Evolutionary conservation across 2,888 invertebrate genomes (phyloP).

Genomic region (Rhynchonema sp.): DNA sequence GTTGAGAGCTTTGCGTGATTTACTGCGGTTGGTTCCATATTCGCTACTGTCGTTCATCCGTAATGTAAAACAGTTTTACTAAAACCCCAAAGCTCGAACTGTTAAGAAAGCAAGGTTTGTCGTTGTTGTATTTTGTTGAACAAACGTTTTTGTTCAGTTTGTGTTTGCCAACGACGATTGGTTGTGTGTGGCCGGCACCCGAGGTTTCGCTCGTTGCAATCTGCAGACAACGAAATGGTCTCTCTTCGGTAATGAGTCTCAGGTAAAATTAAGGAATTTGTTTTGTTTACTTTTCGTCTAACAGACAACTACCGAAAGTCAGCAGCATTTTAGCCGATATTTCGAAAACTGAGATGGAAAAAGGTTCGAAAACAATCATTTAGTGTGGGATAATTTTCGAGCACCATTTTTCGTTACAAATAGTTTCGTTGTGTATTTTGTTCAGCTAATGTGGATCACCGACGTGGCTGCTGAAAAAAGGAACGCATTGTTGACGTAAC

Average conservation of each 20-base stretch:
- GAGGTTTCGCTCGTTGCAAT: constrained; percentile 85
- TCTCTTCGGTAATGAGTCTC: constrained; percentile 92
- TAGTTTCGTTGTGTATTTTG: too few relatives aligned
- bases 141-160: neutral
- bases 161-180: neutral
- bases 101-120: neutral
- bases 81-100: neutral
- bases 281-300: too few relatives aligned
- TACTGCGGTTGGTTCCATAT: neutral
- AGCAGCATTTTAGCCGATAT: too few relatives aligned
- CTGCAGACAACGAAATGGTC: constrained; percentile 76
- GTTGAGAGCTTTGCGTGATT: neutral
- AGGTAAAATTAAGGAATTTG: too few relatives aligned
- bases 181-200: constrained; percentile 56
- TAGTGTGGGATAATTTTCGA: too few relatives aligned
- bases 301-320: too few relatives aligned
- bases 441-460: too few relatives aligned
- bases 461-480: too few relatives aligned
- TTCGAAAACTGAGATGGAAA: too few relatives aligned
- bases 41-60: neutral
- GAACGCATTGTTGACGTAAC: too few relatives aligned
- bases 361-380: too few relatives aligned
- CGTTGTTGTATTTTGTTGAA: neutral
- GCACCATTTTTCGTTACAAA: too few relatives aligned
- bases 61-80: neutral